Conservation (phyloP, 2,888 invertebrate genomes). For the Tyria jacobaeae region DNA sequence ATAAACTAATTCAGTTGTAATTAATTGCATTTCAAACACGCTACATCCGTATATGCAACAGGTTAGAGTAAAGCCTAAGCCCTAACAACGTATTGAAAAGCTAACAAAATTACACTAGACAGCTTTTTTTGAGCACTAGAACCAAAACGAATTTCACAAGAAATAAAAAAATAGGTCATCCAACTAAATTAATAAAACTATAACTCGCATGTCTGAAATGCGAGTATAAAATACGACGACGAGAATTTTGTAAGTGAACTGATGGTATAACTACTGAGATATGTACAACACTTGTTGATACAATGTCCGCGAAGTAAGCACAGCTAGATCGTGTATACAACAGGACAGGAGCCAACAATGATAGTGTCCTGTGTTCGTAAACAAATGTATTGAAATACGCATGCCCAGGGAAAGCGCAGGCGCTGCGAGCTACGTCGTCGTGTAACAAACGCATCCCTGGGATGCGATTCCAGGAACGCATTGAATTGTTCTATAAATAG, state of each 20-base stretch:
- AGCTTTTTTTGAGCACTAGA: not conserved
- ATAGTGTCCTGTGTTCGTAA: not conserved
- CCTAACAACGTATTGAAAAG: not conserved
- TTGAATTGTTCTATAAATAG: slow-evolving; percentile 2
- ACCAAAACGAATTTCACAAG: too few relatives aligned
- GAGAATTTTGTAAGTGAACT: not conserved
- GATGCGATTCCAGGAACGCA: slow-evolving; percentile 8
- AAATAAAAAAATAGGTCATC: not conserved
- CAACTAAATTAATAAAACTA: too few relatives aligned
- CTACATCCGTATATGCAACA: too few relatives aligned
- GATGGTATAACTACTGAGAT: too few relatives aligned
- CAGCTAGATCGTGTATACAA: not conserved
- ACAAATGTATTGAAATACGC: not conserved
- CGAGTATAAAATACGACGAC: too few relatives aligned
- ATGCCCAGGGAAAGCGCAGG: slow-evolving; percentile 2
- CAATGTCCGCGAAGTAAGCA: not conserved
- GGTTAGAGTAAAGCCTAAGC: too few relatives aligned
- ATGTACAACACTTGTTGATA: not conserved
- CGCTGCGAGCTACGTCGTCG: not conserved
- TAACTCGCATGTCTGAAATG: too few relatives aligned
- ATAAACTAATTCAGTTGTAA: too few relatives aligned
- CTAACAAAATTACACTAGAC: not conserved
- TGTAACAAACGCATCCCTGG: not conserved
- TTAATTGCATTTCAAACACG: too few relatives aligned
- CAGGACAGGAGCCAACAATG: not conserved